Percentiles rank a stretch among this genome's conserved stretches.
Conservation (phyloP, 2,888 invertebrate species). For the Emesis furor region DNA sequence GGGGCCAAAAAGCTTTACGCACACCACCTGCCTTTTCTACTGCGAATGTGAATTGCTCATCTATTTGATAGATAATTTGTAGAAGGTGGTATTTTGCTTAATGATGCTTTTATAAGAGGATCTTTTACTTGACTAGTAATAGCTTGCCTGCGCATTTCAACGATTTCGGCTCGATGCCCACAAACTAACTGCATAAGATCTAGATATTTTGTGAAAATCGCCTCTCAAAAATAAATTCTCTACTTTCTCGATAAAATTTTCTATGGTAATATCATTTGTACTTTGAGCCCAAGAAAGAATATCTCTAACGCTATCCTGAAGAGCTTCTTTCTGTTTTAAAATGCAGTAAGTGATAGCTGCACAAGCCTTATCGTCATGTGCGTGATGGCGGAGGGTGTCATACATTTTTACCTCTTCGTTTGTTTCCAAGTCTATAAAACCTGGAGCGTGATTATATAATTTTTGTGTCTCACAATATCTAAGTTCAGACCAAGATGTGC, state of each 20-base stretch:
- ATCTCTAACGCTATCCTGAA: conserved; percentile 38
- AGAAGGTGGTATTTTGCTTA: conserved; percentile 39
- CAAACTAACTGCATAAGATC: too few relatives aligned
- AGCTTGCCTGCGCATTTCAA: conserved; percentile 60
- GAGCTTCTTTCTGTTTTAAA: conserved; percentile 44
- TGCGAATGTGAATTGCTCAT: conserved; percentile 46
- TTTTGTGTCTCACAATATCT: conserved; percentile 52
- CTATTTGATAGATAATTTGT: conserved; percentile 43
- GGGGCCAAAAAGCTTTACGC: conserved; percentile 57
- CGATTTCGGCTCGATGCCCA: conserved; percentile 48
- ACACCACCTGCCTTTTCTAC: conserved; percentile 70
- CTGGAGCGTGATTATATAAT: conserved; percentile 46
- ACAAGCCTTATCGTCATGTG: conserved; percentile 42
- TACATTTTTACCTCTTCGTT: conserved; percentile 34
- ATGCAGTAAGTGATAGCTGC: conserved; percentile 48
- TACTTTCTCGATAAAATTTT: background rate
- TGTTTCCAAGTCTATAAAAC: conserved; percentile 36
- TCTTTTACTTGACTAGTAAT: conserved; percentile 48
- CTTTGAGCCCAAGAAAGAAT: conserved; percentile 35
- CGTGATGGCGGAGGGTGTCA: conserved; percentile 38
- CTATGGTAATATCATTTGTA: background rate
- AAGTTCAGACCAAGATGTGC: conserved; percentile 40
- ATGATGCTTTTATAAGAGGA: conserved; percentile 42
- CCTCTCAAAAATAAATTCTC: too few relatives aligned
- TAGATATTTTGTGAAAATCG: too few relatives aligned